phyloP scores from a whole-genome alignment of 2,888 invertebrate genomes.

The Thereva nobilitata region DNA sequence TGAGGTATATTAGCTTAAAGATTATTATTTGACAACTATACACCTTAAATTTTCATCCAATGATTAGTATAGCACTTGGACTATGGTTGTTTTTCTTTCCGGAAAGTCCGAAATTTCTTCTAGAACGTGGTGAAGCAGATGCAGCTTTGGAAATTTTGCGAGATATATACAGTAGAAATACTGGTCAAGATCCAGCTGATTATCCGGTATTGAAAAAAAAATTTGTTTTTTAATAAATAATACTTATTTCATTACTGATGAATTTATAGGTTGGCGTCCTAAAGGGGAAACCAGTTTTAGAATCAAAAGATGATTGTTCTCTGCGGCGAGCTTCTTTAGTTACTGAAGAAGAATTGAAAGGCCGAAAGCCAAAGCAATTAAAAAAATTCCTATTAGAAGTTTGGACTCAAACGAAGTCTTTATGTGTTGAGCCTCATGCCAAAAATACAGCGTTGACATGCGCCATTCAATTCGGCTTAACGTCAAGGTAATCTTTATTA shows the following conservation, averaged over 20 bases:
- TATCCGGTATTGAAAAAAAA: slow-evolving; percentile 65
- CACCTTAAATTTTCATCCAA: background rate
- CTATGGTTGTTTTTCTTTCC: slow-evolving; percentile 76
- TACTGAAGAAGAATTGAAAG: slow-evolving; percentile 61
- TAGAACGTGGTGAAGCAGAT: slow-evolving; percentile 78
- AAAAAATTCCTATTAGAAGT: slow-evolving; percentile 71
- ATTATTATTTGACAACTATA: slow-evolving; percentile 1
- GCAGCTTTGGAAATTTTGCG: slow-evolving; percentile 72
- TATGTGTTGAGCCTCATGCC: slow-evolving; percentile 74
- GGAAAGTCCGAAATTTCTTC: slow-evolving; percentile 80
- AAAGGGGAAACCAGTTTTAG: slow-evolving; percentile 61
- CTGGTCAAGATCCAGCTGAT: slow-evolving; percentile 69
- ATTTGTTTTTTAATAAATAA: background rate
- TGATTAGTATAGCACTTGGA: slow-evolving; percentile 49
- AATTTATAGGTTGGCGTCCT: slow-evolving; percentile 68
- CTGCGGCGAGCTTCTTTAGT: background rate
- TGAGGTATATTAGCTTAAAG: slow-evolving; percentile 41
- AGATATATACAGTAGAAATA: slow-evolving; percentile 72
- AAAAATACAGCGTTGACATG: slow-evolving; percentile 77
- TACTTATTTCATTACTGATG: slow-evolving; percentile 7
- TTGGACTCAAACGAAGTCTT: slow-evolving; percentile 73
- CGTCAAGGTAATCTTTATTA: slow-evolving; percentile 64
- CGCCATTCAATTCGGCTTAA: slow-evolving; percentile 80
- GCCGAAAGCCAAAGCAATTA: slow-evolving; percentile 73
- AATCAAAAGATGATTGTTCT: background rate